Conservation (phyloP, 2,113 vertebrate species). For the Smithornis capensis region DNA sequence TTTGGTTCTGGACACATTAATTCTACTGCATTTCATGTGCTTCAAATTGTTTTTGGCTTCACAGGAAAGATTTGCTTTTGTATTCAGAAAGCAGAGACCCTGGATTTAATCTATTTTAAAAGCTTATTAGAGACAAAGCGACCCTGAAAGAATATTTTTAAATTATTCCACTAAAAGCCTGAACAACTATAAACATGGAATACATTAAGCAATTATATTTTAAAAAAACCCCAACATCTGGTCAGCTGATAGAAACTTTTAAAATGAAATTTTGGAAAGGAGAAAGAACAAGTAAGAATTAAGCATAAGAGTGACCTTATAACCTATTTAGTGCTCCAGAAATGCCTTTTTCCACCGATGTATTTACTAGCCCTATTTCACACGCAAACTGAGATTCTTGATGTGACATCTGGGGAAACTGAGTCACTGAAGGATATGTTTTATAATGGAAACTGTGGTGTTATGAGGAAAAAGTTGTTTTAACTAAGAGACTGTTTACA, state of each 20-base stretch:
- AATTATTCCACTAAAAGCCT: conserved; percentile 36
- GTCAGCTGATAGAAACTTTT: background rate
- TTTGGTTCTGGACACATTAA: conserved; percentile 63
- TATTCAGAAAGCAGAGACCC: conserved; percentile 29
- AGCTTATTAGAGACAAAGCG: conserved; percentile 25
- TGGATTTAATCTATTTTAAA: conserved; percentile 50
- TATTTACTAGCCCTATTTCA: background rate
- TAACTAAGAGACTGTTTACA: background rate
- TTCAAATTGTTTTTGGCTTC: conserved; percentile 64
- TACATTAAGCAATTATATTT: background rate
- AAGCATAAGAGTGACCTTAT: background rate
- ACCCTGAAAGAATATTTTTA: background rate
- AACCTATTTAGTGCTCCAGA: background rate
- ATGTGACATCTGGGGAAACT: background rate
- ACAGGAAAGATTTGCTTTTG: conserved; percentile 36
- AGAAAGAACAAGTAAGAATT: background rate
- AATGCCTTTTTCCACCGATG: background rate
- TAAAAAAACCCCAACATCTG: background rate
- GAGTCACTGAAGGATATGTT: background rate
- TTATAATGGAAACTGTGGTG: background rate
- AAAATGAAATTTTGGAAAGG: conserved; percentile 4
- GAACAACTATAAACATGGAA: conserved; percentile 43
- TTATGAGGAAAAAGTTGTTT: background rate
- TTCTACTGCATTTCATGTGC: conserved; percentile 53
- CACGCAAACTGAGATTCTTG: background rate